These are phyloP conservation scores for Aphrophora alni DNA, from an alignment of 2,888 invertebrate species.

Conservation along the genomic window DNA sequence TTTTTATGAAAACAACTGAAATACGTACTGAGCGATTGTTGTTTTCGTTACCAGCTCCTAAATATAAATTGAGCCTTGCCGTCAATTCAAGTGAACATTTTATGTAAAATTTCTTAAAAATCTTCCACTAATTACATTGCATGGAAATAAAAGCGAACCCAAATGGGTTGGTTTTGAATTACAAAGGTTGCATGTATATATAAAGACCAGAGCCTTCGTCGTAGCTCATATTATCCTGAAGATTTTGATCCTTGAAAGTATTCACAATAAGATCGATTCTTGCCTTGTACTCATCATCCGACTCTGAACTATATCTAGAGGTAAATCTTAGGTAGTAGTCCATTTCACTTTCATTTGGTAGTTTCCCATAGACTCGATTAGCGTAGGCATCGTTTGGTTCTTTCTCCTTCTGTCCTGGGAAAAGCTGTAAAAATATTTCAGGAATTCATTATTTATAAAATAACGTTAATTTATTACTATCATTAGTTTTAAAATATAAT, in stretches of 20 bases:
- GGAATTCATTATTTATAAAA: too few species aligned
- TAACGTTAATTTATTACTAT: too few species aligned
- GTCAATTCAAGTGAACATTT: too few species aligned
- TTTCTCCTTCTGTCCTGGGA: background rate
- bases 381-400: background rate
- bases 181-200: background rate
- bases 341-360: background rate
- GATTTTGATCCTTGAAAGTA: background rate
- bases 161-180: background rate
- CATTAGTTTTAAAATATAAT: too few species aligned
- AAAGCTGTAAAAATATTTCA: background rate
- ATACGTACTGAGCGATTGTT: too few species aligned
- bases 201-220: background rate
- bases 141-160: too few species aligned
- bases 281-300: background rate
- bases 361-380: background rate
- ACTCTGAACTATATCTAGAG: background rate
- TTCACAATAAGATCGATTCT: background rate
- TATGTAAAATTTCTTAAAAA: too few species aligned
- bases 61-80: too few species aligned
- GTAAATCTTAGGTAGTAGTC: background rate
- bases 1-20: too few species aligned
- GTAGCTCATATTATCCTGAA: background rate
- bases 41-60: too few species aligned
- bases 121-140: too few species aligned